These are phyloP conservation scores for Dufourea novaeangliae DNA, from an alignment of 1,140 invertebrate genomes.

Conservation along the genomic window DNA sequence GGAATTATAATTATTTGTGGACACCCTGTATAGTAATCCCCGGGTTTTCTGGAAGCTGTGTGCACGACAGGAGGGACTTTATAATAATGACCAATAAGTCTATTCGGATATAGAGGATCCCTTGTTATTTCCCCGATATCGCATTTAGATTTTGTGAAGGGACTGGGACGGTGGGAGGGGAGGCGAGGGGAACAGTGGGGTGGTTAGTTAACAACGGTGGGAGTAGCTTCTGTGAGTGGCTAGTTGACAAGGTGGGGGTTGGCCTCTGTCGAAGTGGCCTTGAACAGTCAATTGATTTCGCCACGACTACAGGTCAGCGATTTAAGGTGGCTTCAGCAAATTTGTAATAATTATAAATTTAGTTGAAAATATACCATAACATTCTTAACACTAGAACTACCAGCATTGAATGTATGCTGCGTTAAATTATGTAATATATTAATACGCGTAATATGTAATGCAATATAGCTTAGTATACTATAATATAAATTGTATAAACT, in stretches of 20 bases:
- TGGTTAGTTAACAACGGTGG: background rate
- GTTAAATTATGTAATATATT: too few species aligned
- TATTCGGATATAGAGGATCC: background rate
- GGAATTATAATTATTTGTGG: too few species aligned
- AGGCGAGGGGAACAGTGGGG: background rate
- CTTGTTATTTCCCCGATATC: background rate
- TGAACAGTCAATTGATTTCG: conserved; percentile 1
- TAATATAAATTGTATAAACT: too few species aligned
- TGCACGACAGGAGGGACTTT: background rate
- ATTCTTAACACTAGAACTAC: too few species aligned
- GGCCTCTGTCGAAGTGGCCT: background rate
- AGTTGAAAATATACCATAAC: too few species aligned
- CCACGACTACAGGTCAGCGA: background rate
- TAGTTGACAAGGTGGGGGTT: too few species aligned
- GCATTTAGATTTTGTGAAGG: conserved; percentile 2
- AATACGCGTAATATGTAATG: too few species aligned
- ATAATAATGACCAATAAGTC: background rate
- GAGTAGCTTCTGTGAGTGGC: background rate
- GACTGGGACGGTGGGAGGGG: background rate
- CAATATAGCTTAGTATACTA: too few species aligned
- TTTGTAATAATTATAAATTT: too few species aligned
- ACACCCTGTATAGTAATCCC: background rate
- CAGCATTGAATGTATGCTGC: too few species aligned
- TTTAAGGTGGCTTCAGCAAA: too few species aligned
- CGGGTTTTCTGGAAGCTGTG: background rate